Base-by-base conservation (phyloP, 2,888 invertebrate genomes). In the Lamellibrachia columna region DNA sequence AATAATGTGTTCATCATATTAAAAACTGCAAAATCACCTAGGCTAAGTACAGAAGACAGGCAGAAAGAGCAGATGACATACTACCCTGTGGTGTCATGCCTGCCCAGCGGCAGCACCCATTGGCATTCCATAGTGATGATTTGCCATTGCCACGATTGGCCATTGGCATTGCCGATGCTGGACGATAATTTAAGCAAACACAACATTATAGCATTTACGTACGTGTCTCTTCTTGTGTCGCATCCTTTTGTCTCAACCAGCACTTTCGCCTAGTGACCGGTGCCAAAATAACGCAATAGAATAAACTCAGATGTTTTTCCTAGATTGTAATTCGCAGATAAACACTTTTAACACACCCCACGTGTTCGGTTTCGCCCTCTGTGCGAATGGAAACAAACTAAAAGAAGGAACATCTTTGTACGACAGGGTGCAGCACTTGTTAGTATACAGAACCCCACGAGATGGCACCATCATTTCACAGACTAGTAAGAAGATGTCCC, bases 301-400 rank as follows among this genome's bases (percentile, higher is more conserved):
- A n/a, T 75, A 75, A 75, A 75, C 6, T 75, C 2, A 22, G 22
- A 75, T 75, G 3, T 75, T 11, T 75, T 75, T 75, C 22, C 75
- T 75, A 22, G 75, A 75, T 75, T 6, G 22, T 75, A 75, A 75
- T 22, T 22, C 75, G 75, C 75, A 75, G 75, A 75, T 75, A 15
- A 15, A 75, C 75, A 75, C 15, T n/a, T 40, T 22, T n/a, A 75
- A 75, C 22, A 75, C 40, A 15, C 2, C 75, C 75, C 75, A 75
- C 75, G 75, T 75, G 75, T 75, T 75, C 75, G 75, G 75, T 75
- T 75, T 75, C 75, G 75, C 75, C 75, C 75, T n/a, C 75, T 75
- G n/a, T n/a, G 22, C 22, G 22, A 22, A 75, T 75, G 3, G 15
- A 22, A 75, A 75, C 75, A 75, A 75, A 75, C 75, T 75, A 75